A percentile compares a stretch with the other conserved stretches of the same genome.
Evolutionary conservation across 2,113 vertebrate genomes (phyloP).

Genomic region (Willisornis vidua): DNA sequence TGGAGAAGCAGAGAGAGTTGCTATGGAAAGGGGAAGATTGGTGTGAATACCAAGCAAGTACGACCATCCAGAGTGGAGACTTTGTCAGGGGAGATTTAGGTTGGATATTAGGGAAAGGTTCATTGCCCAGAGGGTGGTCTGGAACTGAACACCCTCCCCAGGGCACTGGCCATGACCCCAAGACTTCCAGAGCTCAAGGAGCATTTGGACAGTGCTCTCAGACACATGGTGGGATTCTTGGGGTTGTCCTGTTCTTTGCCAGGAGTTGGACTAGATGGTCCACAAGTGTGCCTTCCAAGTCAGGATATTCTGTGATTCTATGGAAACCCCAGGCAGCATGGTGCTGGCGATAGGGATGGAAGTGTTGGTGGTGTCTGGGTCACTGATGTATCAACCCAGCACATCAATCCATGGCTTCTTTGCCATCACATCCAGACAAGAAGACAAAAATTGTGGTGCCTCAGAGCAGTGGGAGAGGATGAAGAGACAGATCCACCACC

Average conservation of each 20-base stretch:
- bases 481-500: not conserved
- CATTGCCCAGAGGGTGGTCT: not conserved
- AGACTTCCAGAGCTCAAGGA: not conserved
- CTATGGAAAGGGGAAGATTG: not conserved
- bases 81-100: not conserved
- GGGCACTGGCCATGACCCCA: not conserved
- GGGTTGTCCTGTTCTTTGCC: not conserved
- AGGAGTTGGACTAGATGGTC: not conserved
- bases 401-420: not conserved
- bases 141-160: not conserved
- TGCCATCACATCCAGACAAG: not conserved
- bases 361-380: not conserved
- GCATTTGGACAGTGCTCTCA: accelerated
- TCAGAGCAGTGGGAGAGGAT: not conserved
- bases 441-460: not conserved
- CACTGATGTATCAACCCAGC: not conserved
- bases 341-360: not conserved
- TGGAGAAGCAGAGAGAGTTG: not conserved
- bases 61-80: not conserved
- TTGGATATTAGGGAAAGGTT: not conserved
- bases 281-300: not conserved
- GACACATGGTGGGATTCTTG: not conserved
- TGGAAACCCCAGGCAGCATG: not conserved
- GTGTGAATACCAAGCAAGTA: not conserved
- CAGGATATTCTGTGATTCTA: not conserved